A percentile compares a stretch with the other conserved stretches of the same genome.
These are phyloP conservation scores for Phaethornis superciliosus DNA, from an alignment of 2,113 vertebrate species.

Conservation along the genomic window DNA sequence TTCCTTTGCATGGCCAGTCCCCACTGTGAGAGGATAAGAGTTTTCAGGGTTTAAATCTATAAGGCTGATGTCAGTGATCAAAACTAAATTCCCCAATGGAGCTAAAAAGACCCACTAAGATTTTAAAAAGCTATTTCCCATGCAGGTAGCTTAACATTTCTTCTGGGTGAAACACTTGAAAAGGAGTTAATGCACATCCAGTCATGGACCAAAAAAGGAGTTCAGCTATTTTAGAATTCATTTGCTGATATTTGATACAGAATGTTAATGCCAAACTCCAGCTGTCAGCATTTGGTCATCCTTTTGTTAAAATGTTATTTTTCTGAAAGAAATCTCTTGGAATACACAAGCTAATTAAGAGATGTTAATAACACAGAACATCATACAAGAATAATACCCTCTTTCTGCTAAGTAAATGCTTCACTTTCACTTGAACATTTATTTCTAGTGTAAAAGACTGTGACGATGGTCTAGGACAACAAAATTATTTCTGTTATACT, in stretches of 20 bases:
- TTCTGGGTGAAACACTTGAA: slow-evolving; percentile 14
- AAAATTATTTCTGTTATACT: background rate
- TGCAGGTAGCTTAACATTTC: slow-evolving; percentile 36
- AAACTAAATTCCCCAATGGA: background rate
- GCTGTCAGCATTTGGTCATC: slow-evolving; percentile 35
- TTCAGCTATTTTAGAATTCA: slow-evolving; percentile 45
- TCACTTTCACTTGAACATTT: slow-evolving; percentile 1
- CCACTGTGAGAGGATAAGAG: background rate
- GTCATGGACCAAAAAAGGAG: slow-evolving; percentile 14
- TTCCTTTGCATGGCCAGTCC: background rate
- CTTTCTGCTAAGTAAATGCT: slow-evolving; percentile 5
- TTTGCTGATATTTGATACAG: slow-evolving; percentile 30
- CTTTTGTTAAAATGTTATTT: slow-evolving; percentile 39
- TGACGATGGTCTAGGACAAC: background rate
- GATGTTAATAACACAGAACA: background rate
- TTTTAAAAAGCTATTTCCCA: background rate
- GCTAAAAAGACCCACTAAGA: background rate
- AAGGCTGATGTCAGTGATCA: background rate
- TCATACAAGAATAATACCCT: background rate
- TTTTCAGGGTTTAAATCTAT: background rate
- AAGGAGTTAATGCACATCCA: slow-evolving; percentile 34
- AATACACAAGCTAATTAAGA: slow-evolving; percentile 30
- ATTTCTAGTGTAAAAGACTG: background rate
- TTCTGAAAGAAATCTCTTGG: background rate
- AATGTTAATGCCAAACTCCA: slow-evolving; percentile 25